Base-by-base conservation (phyloP, 1,140 invertebrate species). In the Calliphora vicina region DNA sequence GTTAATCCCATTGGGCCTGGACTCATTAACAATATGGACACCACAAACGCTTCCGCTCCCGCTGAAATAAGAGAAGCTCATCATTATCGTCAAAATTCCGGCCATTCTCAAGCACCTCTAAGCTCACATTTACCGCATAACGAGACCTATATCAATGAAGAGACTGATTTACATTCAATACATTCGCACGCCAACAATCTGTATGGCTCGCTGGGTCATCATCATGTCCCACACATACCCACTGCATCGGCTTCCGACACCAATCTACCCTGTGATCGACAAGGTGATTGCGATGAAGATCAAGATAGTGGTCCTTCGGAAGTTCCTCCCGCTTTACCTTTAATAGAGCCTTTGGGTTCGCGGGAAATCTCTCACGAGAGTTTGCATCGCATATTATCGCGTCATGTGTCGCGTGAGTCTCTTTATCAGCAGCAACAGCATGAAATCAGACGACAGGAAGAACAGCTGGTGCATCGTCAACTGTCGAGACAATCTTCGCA, bases 281-380 rank as follows among this genome's bases (percentile, higher is more conserved):
- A 82, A 57, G 92, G 93, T 15, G 94, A 90, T 80, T 87, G 88
- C 78, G 88, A 95, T 83, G 95, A 95, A 84, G 94, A 95, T 86
- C 94, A 95, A 85, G 95, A 96, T 86, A 94, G 94, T 85, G 94
- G 94, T 87, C 93, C 90, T 84, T 93, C 94, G 10, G 94, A 94
- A 92, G 93, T 96, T 61, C 95, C 95, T 13, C 95, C 95, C 1
- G 95, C 95, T 20, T 88, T 96, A 80, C 94, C 94, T 2, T 87
- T 96, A 13, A 94, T 96, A 23, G 94, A 95, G 88, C 95, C 94
- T 15, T 87, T 96, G 1, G 95, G 94, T 86, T 95, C 94, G 85
- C 91, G 95, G 85, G 95, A 96, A 91, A 94, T 96, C 26, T 95
- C 95, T 10, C 93, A 95, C 92, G 95, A 96, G 88, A 96, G 94